Conservation (phyloP, 2,113 vertebrate genomes). For the Urocitellus parryii region DNA sequence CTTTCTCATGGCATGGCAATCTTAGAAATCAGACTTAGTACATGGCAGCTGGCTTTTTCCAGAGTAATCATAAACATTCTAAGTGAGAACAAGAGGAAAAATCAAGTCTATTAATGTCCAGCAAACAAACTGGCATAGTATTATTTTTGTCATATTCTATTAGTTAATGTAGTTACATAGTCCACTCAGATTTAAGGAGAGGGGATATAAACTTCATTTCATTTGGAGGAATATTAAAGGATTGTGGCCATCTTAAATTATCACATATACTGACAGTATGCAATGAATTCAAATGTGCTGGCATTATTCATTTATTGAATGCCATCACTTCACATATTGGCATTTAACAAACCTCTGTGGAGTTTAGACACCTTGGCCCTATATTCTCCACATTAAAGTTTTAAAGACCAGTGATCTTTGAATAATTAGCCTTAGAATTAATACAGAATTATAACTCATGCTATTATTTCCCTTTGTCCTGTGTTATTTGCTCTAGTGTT, state of each 20-base stretch:
- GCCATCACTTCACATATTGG: not conserved
- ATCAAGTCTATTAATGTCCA: not conserved
- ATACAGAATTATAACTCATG: not conserved
- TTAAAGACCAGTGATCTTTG: not conserved
- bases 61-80: not conserved
- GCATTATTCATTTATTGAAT: not conserved
- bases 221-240: not conserved
- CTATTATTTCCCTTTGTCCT: not conserved
- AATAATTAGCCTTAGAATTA: conserved; percentile 32
- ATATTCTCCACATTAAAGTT: not conserved
- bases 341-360: not conserved
- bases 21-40: not conserved
- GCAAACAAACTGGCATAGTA: not conserved
- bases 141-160: not conserved
- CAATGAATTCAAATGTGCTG: too few relatives aligned
- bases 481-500: not conserved
- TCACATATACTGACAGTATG: not conserved
- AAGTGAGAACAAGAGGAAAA: not conserved
- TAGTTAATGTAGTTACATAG: not conserved
- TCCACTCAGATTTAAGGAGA: not conserved
- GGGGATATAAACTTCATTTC: not conserved
- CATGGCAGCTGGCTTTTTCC: not conserved
- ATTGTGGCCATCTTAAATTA: not conserved
- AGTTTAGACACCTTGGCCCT: not conserved
- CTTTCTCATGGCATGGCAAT: not conserved